phyloP scores from a whole-genome alignment of 2,888 invertebrate species.

The Eurois occulta region DNA sequence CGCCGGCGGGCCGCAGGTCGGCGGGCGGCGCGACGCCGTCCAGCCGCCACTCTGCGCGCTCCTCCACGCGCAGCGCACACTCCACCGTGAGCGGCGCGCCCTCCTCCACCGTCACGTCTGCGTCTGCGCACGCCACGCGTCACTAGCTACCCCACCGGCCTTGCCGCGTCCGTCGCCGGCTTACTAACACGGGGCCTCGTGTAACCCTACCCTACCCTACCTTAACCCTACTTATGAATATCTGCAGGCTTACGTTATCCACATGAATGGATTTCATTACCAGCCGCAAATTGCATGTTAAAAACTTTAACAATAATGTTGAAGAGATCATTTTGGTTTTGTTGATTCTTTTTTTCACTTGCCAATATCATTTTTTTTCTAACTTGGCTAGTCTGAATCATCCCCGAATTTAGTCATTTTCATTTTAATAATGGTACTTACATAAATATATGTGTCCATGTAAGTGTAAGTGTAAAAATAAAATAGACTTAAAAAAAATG shows the following conservation, averaged over 20 bases:
- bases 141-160: constrained; percentile 31
- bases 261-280: neutral
- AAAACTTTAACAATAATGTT: neutral
- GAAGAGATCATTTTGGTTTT: neutral
- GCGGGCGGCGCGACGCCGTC: constrained; percentile 76
- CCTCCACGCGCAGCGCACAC: constrained; percentile 82
- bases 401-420: neutral
- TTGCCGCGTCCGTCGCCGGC: neutral
- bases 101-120: constrained; percentile 76
- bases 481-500: neutral
- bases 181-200: neutral
- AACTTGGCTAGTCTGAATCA: neutral
- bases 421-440: neutral
- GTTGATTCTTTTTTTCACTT: neutral
- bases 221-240: neutral
- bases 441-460: neutral
- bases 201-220: too few relatives aligned
- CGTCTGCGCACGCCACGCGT: constrained; percentile 69
- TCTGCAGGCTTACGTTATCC: neutral
- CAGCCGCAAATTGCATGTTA: neutral
- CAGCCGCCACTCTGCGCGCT: constrained; percentile 77
- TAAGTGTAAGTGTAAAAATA: neutral
- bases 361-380: neutral
- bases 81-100: constrained; percentile 83
- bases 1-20: constrained; percentile 77